Conservation (phyloP, 1,140 invertebrate genomes). For the Pararge aegeria region DNA sequence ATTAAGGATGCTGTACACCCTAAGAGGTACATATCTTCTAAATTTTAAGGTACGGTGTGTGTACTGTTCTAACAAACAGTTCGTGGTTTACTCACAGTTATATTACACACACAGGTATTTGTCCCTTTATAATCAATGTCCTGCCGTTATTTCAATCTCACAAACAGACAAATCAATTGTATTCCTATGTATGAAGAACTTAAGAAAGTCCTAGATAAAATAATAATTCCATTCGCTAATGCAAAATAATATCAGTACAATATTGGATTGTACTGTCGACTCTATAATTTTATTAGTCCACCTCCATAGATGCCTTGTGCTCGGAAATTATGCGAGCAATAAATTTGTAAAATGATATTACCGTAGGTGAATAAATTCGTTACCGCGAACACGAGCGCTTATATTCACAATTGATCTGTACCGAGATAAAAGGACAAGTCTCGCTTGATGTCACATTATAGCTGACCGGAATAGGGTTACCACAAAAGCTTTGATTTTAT, state of each 20-base stretch:
- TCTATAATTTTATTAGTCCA: constrained; percentile 8
- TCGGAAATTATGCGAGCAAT: constrained; percentile 25
- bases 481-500: neutral
- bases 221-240: neutral
- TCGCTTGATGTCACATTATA: constrained; percentile 37
- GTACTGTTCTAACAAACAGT: no score
- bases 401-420: constrained; percentile 37
- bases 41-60: no score
- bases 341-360: constrained; percentile 31
- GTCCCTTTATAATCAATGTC: no score
- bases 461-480: constrained; percentile 10
- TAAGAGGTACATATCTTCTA: no score
- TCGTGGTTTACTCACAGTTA: no score
- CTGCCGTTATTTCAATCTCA: no score
- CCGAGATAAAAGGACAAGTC: constrained; percentile 31
- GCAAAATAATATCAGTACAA: neutral
- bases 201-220: no score
- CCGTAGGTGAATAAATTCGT: constrained; percentile 19
- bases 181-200: no score
- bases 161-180: no score
- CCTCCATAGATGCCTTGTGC: constrained; percentile 17
- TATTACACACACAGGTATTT: no score
- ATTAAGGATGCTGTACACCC: no score
- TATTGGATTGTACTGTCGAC: constrained; percentile 3
- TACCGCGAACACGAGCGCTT: constrained; percentile 23